Evolutionary conservation across 2,888 invertebrate genomes (phyloP).

Genomic region (Ennomos fuscantarius): DNA sequence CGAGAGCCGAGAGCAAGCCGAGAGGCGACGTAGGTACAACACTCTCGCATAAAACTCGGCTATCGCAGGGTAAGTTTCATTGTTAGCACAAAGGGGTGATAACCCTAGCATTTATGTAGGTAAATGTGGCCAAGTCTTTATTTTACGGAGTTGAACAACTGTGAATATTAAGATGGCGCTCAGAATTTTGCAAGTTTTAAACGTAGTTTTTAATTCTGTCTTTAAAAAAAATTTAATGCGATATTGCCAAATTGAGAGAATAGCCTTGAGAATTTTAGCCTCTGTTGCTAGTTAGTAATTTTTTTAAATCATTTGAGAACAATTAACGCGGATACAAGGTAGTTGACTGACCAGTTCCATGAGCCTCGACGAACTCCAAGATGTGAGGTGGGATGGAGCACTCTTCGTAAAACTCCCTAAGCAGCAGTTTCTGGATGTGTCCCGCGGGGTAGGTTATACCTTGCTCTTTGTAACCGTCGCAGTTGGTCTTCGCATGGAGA

Average conservation of each 20-base stretch:
- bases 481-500: conserved; percentile 92
- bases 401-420: conserved; percentile 88
- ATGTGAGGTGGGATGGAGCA: conserved; percentile 88
- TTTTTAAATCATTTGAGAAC: no score
- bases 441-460: conserved; percentile 89
- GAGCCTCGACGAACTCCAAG: conserved; percentile 94
- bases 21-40: conserved; percentile 18
- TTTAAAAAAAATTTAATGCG: no score
- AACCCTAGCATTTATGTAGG: conserved; percentile 19
- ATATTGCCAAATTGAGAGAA: no score
- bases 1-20: conserved; percentile 3
- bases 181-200: no score
- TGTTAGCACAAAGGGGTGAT: conserved; percentile 35
- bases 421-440: conserved; percentile 85
- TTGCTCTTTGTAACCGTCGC: conserved; percentile 91
- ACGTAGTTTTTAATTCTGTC: no score
- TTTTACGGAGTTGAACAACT: no score
- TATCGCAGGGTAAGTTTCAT: conserved; percentile 37
- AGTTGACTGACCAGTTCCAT: conserved; percentile 88
- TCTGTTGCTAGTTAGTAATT: no score
- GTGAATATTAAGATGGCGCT: no score
- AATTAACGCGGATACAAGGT: no score
- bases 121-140: conserved; percentile 2
- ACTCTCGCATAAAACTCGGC: conserved; percentile 37
- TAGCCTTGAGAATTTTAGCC: no score